These are phyloP conservation scores for Drosophila asahinai DNA, from an alignment of 1,140 invertebrate genomes.

Conservation along the genomic window DNA sequence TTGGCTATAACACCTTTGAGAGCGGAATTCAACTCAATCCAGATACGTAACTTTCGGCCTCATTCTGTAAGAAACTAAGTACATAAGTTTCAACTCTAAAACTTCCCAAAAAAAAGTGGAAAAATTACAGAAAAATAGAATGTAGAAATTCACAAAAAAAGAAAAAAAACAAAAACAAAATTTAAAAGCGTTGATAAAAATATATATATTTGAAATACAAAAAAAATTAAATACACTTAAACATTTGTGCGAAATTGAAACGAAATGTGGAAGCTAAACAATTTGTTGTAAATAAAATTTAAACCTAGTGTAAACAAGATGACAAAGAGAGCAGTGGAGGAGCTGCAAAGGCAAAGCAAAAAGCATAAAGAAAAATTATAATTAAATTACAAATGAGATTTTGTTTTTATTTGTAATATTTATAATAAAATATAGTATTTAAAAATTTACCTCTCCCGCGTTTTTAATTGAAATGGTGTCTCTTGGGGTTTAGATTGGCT, in stretches of 20 bases:
- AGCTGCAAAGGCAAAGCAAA: slow-evolving; percentile 56
- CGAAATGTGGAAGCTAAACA: slow-evolving; percentile 70
- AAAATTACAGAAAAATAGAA: slow-evolving; percentile 23
- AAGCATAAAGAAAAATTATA: slow-evolving; percentile 74
- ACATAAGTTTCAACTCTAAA: slow-evolving; percentile 58
- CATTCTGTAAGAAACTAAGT: slow-evolving; percentile 83
- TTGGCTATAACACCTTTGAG: slow-evolving; percentile 36
- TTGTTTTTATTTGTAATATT: slow-evolving; percentile 85
- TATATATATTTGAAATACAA: slow-evolving; percentile 45
- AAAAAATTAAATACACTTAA: slow-evolving; percentile 47
- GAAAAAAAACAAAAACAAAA: slow-evolving; percentile 45
- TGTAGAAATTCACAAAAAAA: slow-evolving; percentile 61
- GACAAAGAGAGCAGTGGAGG: slow-evolving; percentile 29
- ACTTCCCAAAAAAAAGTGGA: slow-evolving; percentile 16
- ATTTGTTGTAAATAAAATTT: slow-evolving; percentile 84
- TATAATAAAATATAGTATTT: slow-evolving; percentile 85
- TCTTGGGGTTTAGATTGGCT: neutral
- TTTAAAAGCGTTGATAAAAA: slow-evolving; percentile 51
- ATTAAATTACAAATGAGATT: slow-evolving; percentile 84
- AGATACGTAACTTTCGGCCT: slow-evolving; percentile 85
- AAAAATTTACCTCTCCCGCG: slow-evolving; percentile 62
- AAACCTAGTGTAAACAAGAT: slow-evolving; percentile 78
- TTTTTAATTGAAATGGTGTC: neutral
- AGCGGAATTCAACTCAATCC: slow-evolving; percentile 72
- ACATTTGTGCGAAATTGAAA: slow-evolving; percentile 64